Evolutionary conservation across 2,888 invertebrate species (phyloP).

Genomic region (Orchesellides sinensis): DNA sequence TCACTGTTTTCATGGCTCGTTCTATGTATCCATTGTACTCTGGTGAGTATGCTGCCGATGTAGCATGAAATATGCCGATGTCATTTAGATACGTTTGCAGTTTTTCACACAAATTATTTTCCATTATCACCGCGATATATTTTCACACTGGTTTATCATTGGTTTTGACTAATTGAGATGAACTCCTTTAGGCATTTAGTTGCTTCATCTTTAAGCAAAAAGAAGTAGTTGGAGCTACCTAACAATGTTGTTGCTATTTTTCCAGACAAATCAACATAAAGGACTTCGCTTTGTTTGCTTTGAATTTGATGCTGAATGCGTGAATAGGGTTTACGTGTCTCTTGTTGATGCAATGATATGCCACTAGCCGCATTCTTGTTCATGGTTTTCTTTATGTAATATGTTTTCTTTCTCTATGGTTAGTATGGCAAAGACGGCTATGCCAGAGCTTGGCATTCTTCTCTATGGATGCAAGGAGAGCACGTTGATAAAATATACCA

Average conservation of each 20-base stretch:
- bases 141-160: constrained; percentile 45
- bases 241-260: background rate
- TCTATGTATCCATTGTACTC: constrained; percentile 76
- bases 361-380: constrained; percentile 54
- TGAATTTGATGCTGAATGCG: background rate
- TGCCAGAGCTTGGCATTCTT: constrained; percentile 25
- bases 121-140: constrained; percentile 48
- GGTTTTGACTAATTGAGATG: too few species aligned
- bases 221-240: background rate
- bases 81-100: constrained; percentile 72
- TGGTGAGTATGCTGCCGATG: constrained; percentile 75
- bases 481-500: background rate
- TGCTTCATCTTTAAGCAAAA: constrained; percentile 21
- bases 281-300: background rate
- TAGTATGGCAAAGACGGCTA: constrained; percentile 42
- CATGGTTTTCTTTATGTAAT: constrained; percentile 40
- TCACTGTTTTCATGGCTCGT: constrained; percentile 75
- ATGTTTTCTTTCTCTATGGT: too few species aligned
- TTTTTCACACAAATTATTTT: constrained; percentile 53
- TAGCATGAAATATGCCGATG: constrained; percentile 75
- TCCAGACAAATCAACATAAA: background rate
- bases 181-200: constrained; percentile 11
- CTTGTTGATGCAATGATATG: constrained; percentile 6
- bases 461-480: background rate
- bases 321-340: background rate